phyloP scores from a whole-genome alignment of 2,888 invertebrate species.

The Trachelus tabidus region DNA sequence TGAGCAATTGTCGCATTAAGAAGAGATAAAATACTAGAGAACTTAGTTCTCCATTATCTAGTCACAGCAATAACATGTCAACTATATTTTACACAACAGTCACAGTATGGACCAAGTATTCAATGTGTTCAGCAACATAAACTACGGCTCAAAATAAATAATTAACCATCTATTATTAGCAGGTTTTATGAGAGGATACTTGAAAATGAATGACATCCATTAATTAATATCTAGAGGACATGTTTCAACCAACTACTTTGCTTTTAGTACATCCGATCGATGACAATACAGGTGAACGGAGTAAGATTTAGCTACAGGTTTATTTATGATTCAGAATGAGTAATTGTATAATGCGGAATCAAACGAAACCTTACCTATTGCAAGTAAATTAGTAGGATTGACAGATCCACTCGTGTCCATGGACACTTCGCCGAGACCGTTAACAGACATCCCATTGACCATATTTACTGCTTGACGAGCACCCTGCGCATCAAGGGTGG shows the following conservation, averaged over 20 bases:
- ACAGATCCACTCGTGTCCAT: constrained; percentile 75
- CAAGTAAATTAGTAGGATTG: constrained; percentile 66
- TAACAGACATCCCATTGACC: constrained; percentile 81
- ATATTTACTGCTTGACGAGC: constrained; percentile 76
- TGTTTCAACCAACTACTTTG: neutral
- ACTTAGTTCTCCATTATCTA: neutral
- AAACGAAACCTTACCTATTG: constrained; percentile 58
- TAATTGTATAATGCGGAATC: constrained; percentile 22
- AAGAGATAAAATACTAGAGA: neutral
- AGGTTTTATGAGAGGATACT: neutral
- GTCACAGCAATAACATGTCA: neutral
- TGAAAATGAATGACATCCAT: neutral
- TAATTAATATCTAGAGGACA: neutral
- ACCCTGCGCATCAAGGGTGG: constrained; percentile 82
- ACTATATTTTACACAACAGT: neutral
- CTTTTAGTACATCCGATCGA: neutral
- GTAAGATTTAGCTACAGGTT: neutral
- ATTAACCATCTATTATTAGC: neutral
- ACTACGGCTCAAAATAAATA: neutral
- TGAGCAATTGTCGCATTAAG: neutral
- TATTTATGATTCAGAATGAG: constrained; percentile 10
- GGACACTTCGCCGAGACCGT: constrained; percentile 79
- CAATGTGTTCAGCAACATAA: neutral
- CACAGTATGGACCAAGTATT: neutral
- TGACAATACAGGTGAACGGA: neutral